Percentiles rank a stretch among this genome's conserved stretches.
Conservation (phyloP, 1,140 invertebrate genomes). For the Trichogramma pretiosum region DNA sequence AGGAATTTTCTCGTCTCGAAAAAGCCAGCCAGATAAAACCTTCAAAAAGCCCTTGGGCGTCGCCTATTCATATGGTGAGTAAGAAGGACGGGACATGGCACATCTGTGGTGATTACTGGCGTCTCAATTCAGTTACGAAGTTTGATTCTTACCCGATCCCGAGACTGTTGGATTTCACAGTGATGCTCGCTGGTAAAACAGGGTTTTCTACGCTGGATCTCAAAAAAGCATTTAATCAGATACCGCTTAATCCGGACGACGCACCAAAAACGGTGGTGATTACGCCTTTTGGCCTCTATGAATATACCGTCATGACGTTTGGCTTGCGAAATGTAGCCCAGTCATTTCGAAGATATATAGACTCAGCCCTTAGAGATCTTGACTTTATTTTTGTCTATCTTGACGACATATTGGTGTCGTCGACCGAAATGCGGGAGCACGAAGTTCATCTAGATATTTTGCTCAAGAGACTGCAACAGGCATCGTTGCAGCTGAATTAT, state of each 20-base stretch:
- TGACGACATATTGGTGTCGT: no score
- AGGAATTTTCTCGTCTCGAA: not conserved
- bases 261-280: no score
- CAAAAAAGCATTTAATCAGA: no score
- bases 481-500: not conserved
- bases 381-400: no score
- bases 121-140: not conserved
- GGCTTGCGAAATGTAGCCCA: not conserved
- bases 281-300: no score
- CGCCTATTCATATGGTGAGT: not conserved
- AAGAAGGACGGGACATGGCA: not conserved
- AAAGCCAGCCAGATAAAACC: not conserved
- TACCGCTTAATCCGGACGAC: not conserved
- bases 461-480: not conserved
- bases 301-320: no score
- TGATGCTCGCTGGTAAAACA: not conserved
- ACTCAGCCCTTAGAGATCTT: no score
- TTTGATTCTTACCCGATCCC: not conserved
- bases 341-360: not conserved
- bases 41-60: not conserved
- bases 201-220: not conserved
- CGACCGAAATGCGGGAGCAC: no score
- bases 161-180: not conserved
- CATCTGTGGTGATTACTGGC: not conserved
- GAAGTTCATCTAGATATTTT: not conserved